These are phyloP conservation scores for Leptinotarsa haldemani DNA, from an alignment of 2,888 invertebrate species.

Conservation along the genomic window DNA sequence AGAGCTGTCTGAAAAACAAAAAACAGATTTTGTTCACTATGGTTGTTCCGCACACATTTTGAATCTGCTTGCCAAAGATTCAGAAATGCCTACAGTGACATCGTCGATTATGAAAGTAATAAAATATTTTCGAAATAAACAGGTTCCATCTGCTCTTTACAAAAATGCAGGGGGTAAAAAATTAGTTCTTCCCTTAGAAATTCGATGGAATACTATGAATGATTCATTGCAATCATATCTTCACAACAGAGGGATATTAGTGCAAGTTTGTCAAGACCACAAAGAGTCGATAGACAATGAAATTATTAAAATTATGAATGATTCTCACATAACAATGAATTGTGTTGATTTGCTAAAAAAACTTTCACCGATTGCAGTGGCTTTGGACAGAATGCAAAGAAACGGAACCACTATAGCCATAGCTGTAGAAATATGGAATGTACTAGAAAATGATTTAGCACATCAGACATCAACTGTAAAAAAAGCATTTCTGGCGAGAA, in stretches of 20 bases:
- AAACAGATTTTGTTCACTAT: slow-evolving; percentile 24
- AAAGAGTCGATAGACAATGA: slow-evolving; percentile 30
- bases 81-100: slow-evolving; percentile 42
- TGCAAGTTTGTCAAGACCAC: slow-evolving; percentile 29
- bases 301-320: slow-evolving; percentile 28
- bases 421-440: slow-evolving; percentile 41
- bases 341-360: slow-evolving; percentile 30
- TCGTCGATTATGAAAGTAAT: slow-evolving; percentile 39
- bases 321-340: slow-evolving; percentile 26
- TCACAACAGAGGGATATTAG: slow-evolving; percentile 33
- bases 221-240: slow-evolving; percentile 34
- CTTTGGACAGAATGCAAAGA: slow-evolving; percentile 36
- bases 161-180: slow-evolving; percentile 34
- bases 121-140: slow-evolving; percentile 47
- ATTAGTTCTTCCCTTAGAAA: slow-evolving; percentile 28
- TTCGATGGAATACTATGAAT: slow-evolving; percentile 40
- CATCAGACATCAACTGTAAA: slow-evolving; percentile 33
- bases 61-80: slow-evolving; percentile 37
- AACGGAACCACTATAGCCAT: slow-evolving; percentile 32
- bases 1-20: slow-evolving; percentile 25
- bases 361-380: slow-evolving; percentile 36
- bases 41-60: slow-evolving; percentile 35
- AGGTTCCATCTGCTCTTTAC: slow-evolving; percentile 43
- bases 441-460: slow-evolving; percentile 43
- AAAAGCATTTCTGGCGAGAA: slow-evolving; percentile 29